Evolutionary conservation across 2,113 vertebrate genomes (phyloP).

Genomic region (Callaeas wilsoni): DNA sequence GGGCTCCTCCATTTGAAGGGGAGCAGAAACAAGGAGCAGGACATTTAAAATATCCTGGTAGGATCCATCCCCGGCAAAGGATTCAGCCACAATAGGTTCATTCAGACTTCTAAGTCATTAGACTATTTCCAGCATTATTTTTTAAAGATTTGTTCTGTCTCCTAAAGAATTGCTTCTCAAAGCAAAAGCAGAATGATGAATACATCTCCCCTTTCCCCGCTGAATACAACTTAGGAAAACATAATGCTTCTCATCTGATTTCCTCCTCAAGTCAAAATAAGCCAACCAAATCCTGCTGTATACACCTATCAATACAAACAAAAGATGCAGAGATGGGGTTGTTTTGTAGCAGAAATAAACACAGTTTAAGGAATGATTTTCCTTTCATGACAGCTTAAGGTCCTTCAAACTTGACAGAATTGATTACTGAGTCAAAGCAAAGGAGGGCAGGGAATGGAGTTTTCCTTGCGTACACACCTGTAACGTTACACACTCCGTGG

Average conservation of each 20-base stretch:
- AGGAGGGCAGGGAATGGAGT: neutral
- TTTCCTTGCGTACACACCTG: neutral
- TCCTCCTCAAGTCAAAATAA: conserved; percentile 44
- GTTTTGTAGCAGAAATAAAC: conserved; percentile 38
- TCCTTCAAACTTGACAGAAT: conserved; percentile 43
- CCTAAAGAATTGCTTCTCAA: conserved; percentile 7
- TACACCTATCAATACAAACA: conserved; percentile 2
- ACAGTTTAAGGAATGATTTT: conserved; percentile 46
- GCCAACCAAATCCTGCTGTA: conserved; percentile 12
- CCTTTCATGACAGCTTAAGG: conserved; percentile 22
- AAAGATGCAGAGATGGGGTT: neutral
- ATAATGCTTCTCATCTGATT: conserved; percentile 16
- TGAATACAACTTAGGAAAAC: conserved; percentile 33
- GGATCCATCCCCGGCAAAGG: neutral
- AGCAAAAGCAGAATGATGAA: neutral
- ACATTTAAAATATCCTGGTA: neutral
- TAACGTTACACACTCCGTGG: neutral
- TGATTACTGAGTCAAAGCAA: conserved; percentile 37
- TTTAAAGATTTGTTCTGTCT: conserved; percentile 6
- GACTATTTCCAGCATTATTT: neutral
- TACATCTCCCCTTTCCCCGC: neutral
- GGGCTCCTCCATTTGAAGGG: neutral
- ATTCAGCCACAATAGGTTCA: neutral
- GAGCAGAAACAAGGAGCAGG: neutral
- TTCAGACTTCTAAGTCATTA: neutral